Percentiles rank a stretch among this genome's conserved stretches.
Conservation (phyloP, 2,113 vertebrate genomes). For the Heteronetta atricapilla region DNA sequence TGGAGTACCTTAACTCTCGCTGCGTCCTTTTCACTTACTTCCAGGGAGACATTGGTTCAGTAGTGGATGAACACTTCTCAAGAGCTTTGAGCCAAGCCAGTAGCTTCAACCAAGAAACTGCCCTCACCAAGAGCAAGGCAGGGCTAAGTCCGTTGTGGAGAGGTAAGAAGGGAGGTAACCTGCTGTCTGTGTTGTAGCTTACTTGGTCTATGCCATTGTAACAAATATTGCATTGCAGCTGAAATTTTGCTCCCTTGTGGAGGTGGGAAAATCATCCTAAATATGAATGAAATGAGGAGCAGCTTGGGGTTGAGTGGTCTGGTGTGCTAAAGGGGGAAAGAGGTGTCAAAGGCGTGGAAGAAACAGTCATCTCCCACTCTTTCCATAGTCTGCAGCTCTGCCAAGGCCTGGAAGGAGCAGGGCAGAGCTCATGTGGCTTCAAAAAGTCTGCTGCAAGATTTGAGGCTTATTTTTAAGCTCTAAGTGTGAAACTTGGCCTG, state of each 20-base stretch:
- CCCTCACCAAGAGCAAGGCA: conserved; percentile 83
- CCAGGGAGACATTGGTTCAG: conserved; percentile 93
- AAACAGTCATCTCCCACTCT: not conserved
- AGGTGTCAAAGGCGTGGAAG: not conserved
- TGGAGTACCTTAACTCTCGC: conserved; percentile 96
- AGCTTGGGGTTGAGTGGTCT: conserved; percentile 18
- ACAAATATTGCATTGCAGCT: conserved; percentile 25
- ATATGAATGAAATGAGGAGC: conserved; percentile 41
- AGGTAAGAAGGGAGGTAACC: conserved; percentile 81
- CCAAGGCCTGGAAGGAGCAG: not conserved
- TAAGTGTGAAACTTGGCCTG: conserved; percentile 48
- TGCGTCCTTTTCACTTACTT: conserved; percentile 99
- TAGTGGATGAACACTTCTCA: conserved; percentile 97
- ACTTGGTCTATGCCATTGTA: not conserved
- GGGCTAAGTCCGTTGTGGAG: conserved; percentile 84
- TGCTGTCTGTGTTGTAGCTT: not conserved
- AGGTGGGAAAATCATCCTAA: conserved; percentile 37
- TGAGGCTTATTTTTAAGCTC: not conserved
- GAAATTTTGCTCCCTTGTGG: conserved; percentile 36
- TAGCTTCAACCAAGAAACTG: conserved; percentile 83
- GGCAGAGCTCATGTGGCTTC: not conserved
- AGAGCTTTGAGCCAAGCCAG: conserved; percentile 93
- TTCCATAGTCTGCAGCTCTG: not conserved
- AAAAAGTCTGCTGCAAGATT: not conserved
- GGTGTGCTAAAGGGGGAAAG: not conserved